Evolutionary conservation across 2,113 vertebrate species (phyloP), one percentile per base, ranked within the genome.

Genomic region (Suricata suricatta): DNA sequence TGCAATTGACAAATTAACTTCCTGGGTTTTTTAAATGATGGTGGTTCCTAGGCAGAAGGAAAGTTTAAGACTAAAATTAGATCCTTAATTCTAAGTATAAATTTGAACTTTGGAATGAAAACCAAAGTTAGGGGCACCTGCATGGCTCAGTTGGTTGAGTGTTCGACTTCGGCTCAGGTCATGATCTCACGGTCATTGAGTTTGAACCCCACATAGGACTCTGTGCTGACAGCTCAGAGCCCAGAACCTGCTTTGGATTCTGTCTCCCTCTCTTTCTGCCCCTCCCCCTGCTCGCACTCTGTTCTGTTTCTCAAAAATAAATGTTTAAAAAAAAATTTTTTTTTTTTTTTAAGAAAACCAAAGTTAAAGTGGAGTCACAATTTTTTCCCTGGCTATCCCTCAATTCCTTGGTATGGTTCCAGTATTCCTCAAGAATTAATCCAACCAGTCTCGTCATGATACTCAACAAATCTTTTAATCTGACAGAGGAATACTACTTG

Each of bases 71-170:
- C 1, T 86, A 23, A 83, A 96, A 88, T 85, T 44, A 93, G 88
- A 79, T 57, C 64, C 35, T 93, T 87, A 84, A 74, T 90, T 96
- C 94, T 94, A 95, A 86, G 29, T 74, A 84, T 80, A 92, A 84
- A 84, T 80, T 60, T 88, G n/a, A 76, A 93, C 41, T 91, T 63
- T 66, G 41, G 15, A 57, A 84, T 64, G 33, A 77, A 71, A 96
- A 84, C 71, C 83, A 77, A 94, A 91, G 8, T 44, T 50, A 63
- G 50, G 50, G 12, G 50, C 50, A 14, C 50, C 50, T 50, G 50
- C 12, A 14, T 50, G 50, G 50, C 50, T 50, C 50, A 50, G 50
- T 15, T 14, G 50, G 50, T 50, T 50, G 50, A 50, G 50, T 50
- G 50, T 50, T 14, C 50, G 50, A 50, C 50, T 50, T 50, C 2